Evolutionary conservation across 1,140 invertebrate genomes (phyloP).

Genomic region (Drosophila gunungcola): DNA sequence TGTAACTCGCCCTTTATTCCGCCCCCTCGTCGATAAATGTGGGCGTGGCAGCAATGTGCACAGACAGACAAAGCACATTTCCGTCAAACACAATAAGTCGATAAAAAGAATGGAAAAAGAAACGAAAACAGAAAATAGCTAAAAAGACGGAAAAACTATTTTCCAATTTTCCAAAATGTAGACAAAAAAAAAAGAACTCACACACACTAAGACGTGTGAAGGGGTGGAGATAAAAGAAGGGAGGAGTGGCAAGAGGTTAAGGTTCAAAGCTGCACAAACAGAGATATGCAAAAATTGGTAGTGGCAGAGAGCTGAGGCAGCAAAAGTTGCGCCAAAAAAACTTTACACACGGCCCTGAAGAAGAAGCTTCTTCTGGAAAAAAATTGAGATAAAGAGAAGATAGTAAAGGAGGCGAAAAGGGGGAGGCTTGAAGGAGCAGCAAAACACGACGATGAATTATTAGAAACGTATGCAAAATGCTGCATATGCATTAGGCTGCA

Average conservation of each 20-base stretch:
- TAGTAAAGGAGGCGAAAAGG: slow-evolving; percentile 20
- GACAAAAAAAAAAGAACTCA: slow-evolving; percentile 10
- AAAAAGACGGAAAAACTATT: slow-evolving; percentile 64
- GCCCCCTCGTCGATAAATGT: slow-evolving; percentile 20
- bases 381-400: slow-evolving; percentile 43
- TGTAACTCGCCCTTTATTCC: slow-evolving; percentile 28
- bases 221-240: background rate
- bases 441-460: slow-evolving; percentile 74
- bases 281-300: slow-evolving; percentile 73
- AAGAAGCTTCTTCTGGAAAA: slow-evolving; percentile 6
- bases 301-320: slow-evolving; percentile 70
- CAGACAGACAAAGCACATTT: slow-evolving; percentile 65
- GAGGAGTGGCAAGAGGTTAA: slow-evolving; percentile 10
- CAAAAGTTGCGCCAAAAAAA: slow-evolving; percentile 69
- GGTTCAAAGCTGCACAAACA: slow-evolving; percentile 71
- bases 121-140: slow-evolving; percentile 35
- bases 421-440: slow-evolving; percentile 24
- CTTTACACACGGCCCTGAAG: slow-evolving; percentile 24
- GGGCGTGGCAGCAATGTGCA: slow-evolving; percentile 4
- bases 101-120: slow-evolving; percentile 49
- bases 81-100: slow-evolving; percentile 74
- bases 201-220: slow-evolving; percentile 21
- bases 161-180: slow-evolving; percentile 69
- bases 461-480: slow-evolving; percentile 76
- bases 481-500: slow-evolving; percentile 57